phyloP scores from a whole-genome alignment of 2,888 invertebrate genomes.

The Dryocosmus kuriphilus region DNA sequence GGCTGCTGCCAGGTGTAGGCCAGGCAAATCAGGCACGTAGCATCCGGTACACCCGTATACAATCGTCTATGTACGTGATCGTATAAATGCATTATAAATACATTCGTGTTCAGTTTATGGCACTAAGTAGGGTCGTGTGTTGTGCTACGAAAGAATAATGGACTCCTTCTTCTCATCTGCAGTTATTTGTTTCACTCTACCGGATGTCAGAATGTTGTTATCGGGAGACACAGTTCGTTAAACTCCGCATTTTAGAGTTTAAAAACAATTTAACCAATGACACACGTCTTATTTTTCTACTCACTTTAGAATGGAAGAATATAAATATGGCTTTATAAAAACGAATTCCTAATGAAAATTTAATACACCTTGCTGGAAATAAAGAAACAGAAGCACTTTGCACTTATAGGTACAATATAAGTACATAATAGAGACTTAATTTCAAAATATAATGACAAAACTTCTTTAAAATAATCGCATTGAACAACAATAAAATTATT shows the following conservation, averaged over 20 bases:
- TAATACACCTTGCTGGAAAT: too few relatives aligned
- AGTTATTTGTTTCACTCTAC: conserved; percentile 23
- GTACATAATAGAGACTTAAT: too few relatives aligned
- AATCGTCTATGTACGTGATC: conserved; percentile 32
- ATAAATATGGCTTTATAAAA: too few relatives aligned
- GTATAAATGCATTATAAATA: conserved; percentile 37
- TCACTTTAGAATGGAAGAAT: too few relatives aligned
- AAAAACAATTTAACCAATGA: conserved; percentile 36
- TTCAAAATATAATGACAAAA: too few relatives aligned
- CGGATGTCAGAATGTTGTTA: conserved; percentile 38
- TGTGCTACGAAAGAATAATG: conserved; percentile 35
- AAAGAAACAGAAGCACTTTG: too few relatives aligned
- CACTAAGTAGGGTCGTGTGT: not conserved
- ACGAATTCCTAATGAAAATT: too few relatives aligned
- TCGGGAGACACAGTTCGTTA: conserved; percentile 37
- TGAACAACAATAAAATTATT: too few relatives aligned
- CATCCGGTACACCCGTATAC: conserved; percentile 33
- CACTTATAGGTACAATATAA: too few relatives aligned
- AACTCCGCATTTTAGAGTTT: conserved; percentile 19
- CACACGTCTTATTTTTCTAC: conserved; percentile 19
- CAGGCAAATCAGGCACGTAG: conserved; percentile 37
- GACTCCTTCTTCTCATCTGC: conserved; percentile 24
- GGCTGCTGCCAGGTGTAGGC: conserved; percentile 38
- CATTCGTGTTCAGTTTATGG: conserved; percentile 26
- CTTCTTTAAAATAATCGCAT: too few relatives aligned